These are phyloP conservation scores for Polyommatus icarus DNA, from an alignment of 2,888 invertebrate genomes.

Conservation along the genomic window DNA sequence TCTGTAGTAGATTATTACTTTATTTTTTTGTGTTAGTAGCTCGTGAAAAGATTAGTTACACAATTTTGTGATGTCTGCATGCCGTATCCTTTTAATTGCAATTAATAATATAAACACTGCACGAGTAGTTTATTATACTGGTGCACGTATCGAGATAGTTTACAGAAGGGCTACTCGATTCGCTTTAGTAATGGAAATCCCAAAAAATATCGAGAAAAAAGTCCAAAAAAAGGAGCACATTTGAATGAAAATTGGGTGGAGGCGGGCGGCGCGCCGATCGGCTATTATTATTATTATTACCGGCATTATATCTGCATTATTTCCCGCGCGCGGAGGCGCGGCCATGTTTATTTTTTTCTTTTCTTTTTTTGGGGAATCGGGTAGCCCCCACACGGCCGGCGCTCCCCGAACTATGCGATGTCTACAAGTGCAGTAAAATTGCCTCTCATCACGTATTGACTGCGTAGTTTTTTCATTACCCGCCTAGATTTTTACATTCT, in stretches of 20 bases:
- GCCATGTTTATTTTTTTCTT: slow-evolving; percentile 77
- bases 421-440: slow-evolving; percentile 81
- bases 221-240: slow-evolving; percentile 72
- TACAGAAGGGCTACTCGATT: slow-evolving; percentile 44
- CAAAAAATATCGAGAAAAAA: slow-evolving; percentile 75
- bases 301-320: slow-evolving; percentile 79
- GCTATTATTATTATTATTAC: slow-evolving; percentile 80
- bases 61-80: neutral
- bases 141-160: slow-evolving; percentile 13
- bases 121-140: neutral
- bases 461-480: slow-evolving; percentile 77
- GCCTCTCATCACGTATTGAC: slow-evolving; percentile 80
- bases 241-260: slow-evolving; percentile 79
- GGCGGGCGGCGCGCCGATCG: slow-evolving; percentile 69
- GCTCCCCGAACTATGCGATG: slow-evolving; percentile 73
- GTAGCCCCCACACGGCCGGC: slow-evolving; percentile 60
- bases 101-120: neutral
- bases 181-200: slow-evolving; percentile 75
- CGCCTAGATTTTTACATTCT: slow-evolving; percentile 64
- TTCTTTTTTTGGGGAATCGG: slow-evolving; percentile 71
- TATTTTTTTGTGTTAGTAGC: neutral
- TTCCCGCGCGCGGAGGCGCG: slow-evolving; percentile 67
- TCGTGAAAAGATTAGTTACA: neutral
- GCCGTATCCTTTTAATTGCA: neutral
- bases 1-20: neutral